These are phyloP conservation scores for Glossophaga mutica DNA, from an alignment of 2,797 vertebrate species.

Conservation along the genomic window DNA sequence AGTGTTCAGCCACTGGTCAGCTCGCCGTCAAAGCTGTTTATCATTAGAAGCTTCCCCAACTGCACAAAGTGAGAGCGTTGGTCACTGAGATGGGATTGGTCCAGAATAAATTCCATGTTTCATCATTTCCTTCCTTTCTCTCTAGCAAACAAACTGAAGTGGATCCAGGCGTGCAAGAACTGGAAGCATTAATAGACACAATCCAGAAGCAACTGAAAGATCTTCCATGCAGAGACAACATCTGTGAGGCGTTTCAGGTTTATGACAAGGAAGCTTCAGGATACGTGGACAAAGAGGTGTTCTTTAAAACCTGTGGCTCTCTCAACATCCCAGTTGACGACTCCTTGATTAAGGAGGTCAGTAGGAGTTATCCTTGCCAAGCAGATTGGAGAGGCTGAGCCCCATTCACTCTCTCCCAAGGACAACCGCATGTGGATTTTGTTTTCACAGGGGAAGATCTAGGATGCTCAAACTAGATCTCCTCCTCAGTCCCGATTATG, in stretches of 20 bases:
- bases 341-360: slow-evolving; percentile 79
- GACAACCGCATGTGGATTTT: background rate
- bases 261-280: slow-evolving; percentile 77
- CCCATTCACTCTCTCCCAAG: background rate
- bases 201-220: slow-evolving; percentile 78
- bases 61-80: background rate
- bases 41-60: background rate
- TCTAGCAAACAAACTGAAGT: slow-evolving; percentile 54
- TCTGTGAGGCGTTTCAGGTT: slow-evolving; percentile 68
- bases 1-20: background rate
- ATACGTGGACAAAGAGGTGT: slow-evolving; percentile 71
- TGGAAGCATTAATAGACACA: slow-evolving; percentile 69
- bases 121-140: slow-evolving; percentile 45
- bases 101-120: background rate
- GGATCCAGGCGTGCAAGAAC: slow-evolving; percentile 28
- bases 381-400: background rate
- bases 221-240: slow-evolving; percentile 14
- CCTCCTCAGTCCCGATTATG: background rate
- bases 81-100: background rate
- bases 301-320: slow-evolving; percentile 77
- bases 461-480: background rate
- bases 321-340: slow-evolving; percentile 72
- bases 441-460: background rate
- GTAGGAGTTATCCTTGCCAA: background rate
- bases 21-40: background rate